These are phyloP conservation scores for Hozukius guyotensis DNA, from an alignment of 2,797 vertebrate genomes.

Conservation along the genomic window DNA sequence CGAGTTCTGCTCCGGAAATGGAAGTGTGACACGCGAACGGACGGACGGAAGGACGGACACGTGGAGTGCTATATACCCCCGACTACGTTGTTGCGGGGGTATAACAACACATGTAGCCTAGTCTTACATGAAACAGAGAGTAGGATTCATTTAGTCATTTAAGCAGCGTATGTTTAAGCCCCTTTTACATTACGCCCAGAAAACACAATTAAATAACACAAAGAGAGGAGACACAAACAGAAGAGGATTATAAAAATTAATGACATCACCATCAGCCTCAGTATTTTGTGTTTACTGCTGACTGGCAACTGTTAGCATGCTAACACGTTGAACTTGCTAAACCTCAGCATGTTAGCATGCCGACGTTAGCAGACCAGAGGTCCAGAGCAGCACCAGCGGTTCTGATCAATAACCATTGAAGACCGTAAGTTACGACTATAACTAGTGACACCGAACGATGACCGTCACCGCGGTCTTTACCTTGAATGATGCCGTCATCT, in stretches of 20 bases:
- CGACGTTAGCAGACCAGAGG: not conserved
- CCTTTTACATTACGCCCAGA: not conserved
- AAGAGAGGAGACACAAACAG: not conserved
- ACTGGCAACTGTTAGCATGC: not conserved
- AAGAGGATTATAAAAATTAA: not conserved
- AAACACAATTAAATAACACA: not conserved
- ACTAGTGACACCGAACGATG: no score
- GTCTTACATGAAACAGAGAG: not conserved
- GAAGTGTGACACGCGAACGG: no score
- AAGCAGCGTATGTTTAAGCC: not conserved
- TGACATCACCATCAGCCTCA: not conserved
- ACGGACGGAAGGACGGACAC: no score
- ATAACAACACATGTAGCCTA: no score
- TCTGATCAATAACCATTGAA: not conserved
- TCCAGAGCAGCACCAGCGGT: not conserved
- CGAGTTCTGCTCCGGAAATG: no score
- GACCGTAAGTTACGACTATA: not conserved
- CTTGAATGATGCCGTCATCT: no score
- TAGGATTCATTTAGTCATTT: not conserved
- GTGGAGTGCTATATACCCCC: no score
- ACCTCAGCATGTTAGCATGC: not conserved
- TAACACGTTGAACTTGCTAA: not conserved
- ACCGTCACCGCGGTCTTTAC: no score
- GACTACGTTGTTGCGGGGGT: no score
- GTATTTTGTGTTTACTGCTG: not conserved